Percentiles rank a stretch among this genome's conserved stretches.
Evolutionary conservation across 2,113 vertebrate species (phyloP).

Genomic region (Microtus oregoni): DNA sequence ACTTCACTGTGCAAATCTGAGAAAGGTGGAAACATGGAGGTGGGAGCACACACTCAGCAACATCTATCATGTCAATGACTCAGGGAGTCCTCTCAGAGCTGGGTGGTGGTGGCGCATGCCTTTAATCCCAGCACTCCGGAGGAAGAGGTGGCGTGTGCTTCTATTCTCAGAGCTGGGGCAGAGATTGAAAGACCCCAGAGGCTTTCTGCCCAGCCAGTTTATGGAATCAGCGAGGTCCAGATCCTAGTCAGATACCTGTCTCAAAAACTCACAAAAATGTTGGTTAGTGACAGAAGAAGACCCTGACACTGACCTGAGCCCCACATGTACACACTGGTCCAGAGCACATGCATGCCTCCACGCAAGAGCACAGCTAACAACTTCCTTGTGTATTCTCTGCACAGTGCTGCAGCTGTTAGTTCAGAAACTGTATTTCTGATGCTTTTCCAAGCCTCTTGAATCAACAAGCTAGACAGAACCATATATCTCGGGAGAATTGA

Average conservation of each 20-base stretch:
- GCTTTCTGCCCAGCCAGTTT: background rate
- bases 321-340: background rate
- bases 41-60: background rate
- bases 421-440: slow-evolving; percentile 51
- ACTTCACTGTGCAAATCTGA: background rate
- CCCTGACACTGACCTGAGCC: background rate
- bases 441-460: slow-evolving; percentile 68
- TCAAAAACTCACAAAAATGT: background rate
- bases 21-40: background rate
- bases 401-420: background rate
- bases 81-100: background rate
- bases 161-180: background rate
- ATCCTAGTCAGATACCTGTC: background rate
- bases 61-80: background rate
- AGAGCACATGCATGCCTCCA: background rate
- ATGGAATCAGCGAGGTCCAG: background rate
- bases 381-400: background rate
- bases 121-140: too few species aligned
- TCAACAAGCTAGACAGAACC: slow-evolving; percentile 67
- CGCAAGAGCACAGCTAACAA: background rate
- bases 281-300: background rate
- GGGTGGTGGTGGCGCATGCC: too few species aligned
- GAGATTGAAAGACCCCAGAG: background rate
- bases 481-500: slow-evolving; percentile 65
- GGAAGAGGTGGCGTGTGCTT: too few species aligned